These are phyloP conservation scores for Metridium senile DNA, from an alignment of 92 coral and sea anemone species.

Conservation along the genomic window DNA sequence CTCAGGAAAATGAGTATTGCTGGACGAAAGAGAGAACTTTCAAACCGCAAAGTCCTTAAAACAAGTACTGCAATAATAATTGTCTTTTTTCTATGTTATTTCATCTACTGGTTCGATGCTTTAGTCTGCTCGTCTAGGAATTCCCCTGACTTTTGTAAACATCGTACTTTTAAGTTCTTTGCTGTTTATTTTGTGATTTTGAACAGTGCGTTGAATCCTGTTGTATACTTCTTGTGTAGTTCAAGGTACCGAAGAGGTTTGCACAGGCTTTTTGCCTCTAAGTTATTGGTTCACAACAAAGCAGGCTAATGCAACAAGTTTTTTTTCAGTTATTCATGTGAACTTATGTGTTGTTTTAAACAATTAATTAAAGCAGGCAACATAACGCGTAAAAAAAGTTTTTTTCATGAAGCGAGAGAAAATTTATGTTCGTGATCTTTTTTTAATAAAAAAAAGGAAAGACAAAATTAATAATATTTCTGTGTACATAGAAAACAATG, in stretches of 20 bases:
- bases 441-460: too few relatives aligned
- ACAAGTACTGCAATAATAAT: constrained; percentile 29
- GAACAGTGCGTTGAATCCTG: constrained; percentile 36
- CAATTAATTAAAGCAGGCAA: too few relatives aligned
- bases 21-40: constrained; percentile 8
- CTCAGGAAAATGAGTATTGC: background rate
- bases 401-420: too few relatives aligned
- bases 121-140: constrained; percentile 5
- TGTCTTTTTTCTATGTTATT: constrained; percentile 36
- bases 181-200: constrained; percentile 25
- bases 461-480: too few relatives aligned
- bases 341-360: too few relatives aligned
- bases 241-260: constrained; percentile 32
- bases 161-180: constrained; percentile 4
- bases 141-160: constrained; percentile 8
- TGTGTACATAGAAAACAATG: too few relatives aligned
- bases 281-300: too few relatives aligned
- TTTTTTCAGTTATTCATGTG: too few relatives aligned
- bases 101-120: constrained; percentile 25
- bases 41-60: constrained; percentile 28
- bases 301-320: too few relatives aligned
- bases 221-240: constrained; percentile 26
- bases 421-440: too few relatives aligned
- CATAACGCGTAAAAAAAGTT: too few relatives aligned
- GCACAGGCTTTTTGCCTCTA: background rate